Conservation (phyloP, 2,797 vertebrate genomes). For the Crax fasciolata region DNA sequence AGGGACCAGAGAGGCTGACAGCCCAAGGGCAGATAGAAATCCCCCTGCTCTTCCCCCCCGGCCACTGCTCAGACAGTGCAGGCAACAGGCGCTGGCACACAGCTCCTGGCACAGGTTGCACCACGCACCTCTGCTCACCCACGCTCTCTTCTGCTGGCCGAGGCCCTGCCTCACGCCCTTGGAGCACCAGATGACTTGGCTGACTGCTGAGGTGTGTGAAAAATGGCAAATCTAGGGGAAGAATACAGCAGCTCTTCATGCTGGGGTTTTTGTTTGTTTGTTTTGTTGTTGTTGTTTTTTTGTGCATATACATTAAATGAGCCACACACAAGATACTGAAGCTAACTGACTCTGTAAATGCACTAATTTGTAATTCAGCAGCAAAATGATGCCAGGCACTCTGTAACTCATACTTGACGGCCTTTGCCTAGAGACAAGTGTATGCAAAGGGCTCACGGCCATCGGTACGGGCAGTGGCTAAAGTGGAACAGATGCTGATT, state of each 20-base stretch:
- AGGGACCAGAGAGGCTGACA: neutral
- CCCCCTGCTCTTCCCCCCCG: neutral
- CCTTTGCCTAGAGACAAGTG: neutral
- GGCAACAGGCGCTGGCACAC: neutral
- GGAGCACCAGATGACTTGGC: neutral
- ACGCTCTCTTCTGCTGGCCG: neutral
- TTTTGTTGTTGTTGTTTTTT: neutral
- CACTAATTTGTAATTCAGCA: slow-evolving; percentile 46
- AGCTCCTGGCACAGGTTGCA: neutral
- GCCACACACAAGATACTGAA: neutral
- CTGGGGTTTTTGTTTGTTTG: neutral
- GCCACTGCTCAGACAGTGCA: neutral
- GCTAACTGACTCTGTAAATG: neutral
- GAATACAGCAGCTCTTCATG: neutral
- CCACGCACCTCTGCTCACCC: neutral
- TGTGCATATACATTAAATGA: neutral
- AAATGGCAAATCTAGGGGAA: neutral
- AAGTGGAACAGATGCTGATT: neutral
- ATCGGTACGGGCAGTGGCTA: neutral
- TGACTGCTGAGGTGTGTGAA: neutral
- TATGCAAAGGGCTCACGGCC: neutral
- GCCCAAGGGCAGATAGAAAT: neutral
- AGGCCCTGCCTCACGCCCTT: neutral
- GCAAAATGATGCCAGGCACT: neutral
- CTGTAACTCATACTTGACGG: neutral